Evolutionary conservation across 2,113 vertebrate species (phyloP), one percentile per base, ranked within the genome.

Genomic region (Embiotoca jacksoni): DNA sequence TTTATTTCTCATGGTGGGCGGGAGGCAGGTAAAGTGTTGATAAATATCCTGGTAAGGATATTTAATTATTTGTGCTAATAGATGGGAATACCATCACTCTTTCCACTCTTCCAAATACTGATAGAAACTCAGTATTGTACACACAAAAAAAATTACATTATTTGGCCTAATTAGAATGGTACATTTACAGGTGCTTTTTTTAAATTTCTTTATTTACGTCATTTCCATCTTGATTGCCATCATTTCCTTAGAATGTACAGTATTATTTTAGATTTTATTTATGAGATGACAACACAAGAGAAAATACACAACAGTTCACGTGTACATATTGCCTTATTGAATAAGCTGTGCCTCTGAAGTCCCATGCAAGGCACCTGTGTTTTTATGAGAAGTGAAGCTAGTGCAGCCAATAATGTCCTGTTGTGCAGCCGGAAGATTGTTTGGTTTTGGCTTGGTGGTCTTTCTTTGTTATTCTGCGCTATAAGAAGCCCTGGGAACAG

Each of bases 261-360:
- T 86, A 90, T 89, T 92, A 59, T 39, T 52, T 77, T 55, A 86
- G 39, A 68, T 15, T 54, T 78, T 72, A 88, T 91, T 86, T 78
- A 88, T 81, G 53, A 81, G 69, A 75, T 11, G 14, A 68, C 58
- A 57, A 83, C 85, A 75, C 90, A 80, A 85, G 31, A 59, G 36
- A 60, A 63, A 67, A 61, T n/a, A 67, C 52, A 71, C 64, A 76
- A 64, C 58, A 72, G 60, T 80, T 85, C 67, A 81, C 47, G 6
- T 94, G 94, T 95, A 93, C 92, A 91, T 90, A 91, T 94, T 95
- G 96, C 96, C 96, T 97, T 96, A 95, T 81, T 94, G 88, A 93
- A 92, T 86, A 94, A 90, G 84, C 83, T 64, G 86, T 91, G 88
- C 88, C 91, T 91, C 90, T 83, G 67, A 71, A 67, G 56, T 76